phyloP scores from a whole-genome alignment of 2,113 vertebrate species.

The Merops nubicus region DNA sequence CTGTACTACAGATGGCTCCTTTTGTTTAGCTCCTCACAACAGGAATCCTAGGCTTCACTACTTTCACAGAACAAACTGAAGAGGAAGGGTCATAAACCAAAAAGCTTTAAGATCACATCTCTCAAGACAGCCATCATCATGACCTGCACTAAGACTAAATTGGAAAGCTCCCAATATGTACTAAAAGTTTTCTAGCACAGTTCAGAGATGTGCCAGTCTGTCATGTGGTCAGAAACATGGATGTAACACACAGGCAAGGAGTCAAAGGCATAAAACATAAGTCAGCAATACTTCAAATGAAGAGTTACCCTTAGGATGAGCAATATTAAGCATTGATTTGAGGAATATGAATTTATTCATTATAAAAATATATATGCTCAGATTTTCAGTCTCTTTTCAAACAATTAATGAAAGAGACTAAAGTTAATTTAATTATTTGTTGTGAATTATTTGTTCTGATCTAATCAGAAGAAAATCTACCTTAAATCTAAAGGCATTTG shows the following conservation, averaged over 20 bases:
- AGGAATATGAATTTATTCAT: neutral
- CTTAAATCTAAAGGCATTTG: slow-evolving; percentile 54
- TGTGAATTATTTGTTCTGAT: neutral
- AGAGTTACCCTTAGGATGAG: neutral
- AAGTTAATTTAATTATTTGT: neutral
- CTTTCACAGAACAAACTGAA: neutral
- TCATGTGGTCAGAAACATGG: neutral
- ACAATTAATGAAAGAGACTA: neutral
- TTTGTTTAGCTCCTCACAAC: neutral
- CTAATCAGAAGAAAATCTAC: slow-evolving; percentile 53
- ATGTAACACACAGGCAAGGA: neutral
- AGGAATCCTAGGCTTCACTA: neutral
- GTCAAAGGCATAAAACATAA: neutral
- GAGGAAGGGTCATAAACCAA: neutral
- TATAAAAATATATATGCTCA: neutral
- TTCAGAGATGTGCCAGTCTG: neutral
- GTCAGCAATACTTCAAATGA: neutral
- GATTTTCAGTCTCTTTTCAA: neutral
- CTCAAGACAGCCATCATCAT: neutral
- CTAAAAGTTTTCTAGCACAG: neutral
- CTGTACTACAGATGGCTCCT: neutral
- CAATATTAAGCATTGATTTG: neutral
- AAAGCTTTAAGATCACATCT: neutral
- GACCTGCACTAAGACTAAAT: neutral
- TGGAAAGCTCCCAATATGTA: neutral